Evolutionary conservation across 2,888 invertebrate genomes (phyloP), one percentile per base, ranked within the genome.

Genomic region (Erebia aethiops): DNA sequence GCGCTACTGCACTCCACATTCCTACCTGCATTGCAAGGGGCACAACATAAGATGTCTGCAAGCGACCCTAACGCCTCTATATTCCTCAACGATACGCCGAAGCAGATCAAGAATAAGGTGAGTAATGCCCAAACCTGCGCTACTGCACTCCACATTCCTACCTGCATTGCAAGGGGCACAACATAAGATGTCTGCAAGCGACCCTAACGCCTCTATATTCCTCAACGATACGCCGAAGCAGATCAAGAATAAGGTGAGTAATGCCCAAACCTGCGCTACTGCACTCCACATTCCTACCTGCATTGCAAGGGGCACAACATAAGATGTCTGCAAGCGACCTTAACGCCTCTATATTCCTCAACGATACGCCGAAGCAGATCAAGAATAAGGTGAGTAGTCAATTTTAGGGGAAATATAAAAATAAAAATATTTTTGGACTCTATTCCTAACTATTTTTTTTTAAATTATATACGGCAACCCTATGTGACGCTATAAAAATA

Each of bases 11-110:
- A 98, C 86, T 96, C 98, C 16, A 94, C 95, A 72, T 99, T 99
- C 95, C 96, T 98, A 76, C 99, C 98, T 0, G 98, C 99, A 0
- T 88, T 99, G 63, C 99, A 99, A 91, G 99, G 99, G 1, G 98
- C 99, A 0, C 97, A 98, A 84, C 98, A 98, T 26, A 99, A 99
- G 93, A 99, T 99, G 99, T 99, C 99, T 11, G 98, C 99, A 14
- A 98, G 98, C 80, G 99, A 99, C 80, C 94, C 95, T 5, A 99
- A 97, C 84, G 97, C 99, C 0, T 98, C 99, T 0, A 97, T 99
- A 78, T 99, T 97, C 88, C 92, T 99, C n/a, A 98, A 96, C 3
- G 99, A 99, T 82, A 98, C 98, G 0, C 94, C 98, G 0, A 98
- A 99, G 80, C 98, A 99, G 89, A 97, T 99, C 74, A 99, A 99